Percentiles rank a stretch among this genome's conserved stretches.
Evolutionary conservation across 2,888 invertebrate genomes (phyloP).

Genomic region (Polylopha cassiicola): DNA sequence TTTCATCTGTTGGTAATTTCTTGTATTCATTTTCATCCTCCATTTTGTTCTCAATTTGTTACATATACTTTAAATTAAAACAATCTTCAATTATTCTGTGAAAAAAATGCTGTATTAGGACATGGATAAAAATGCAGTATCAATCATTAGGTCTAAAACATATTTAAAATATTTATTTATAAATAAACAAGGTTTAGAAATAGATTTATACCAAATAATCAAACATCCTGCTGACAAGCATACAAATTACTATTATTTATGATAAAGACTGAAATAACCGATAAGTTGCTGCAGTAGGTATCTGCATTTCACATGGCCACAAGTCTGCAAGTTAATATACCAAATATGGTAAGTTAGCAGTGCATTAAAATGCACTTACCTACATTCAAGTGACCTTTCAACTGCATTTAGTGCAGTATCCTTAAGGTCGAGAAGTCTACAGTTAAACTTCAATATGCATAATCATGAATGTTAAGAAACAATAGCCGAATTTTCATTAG

Average conservation of each 20-base stretch:
- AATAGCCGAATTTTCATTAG: too few relatives aligned
- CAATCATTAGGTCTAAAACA: too few relatives aligned
- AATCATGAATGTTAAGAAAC: too few relatives aligned
- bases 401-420: conserved; percentile 9
- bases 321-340: conserved; percentile 3
- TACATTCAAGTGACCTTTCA: conserved; percentile 17
- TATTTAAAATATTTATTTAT: too few relatives aligned
- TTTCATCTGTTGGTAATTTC: conserved; percentile 92
- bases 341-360: conserved; percentile 15
- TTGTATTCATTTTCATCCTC: conserved; percentile 92
- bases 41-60: conserved; percentile 69
- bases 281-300: too few relatives aligned
- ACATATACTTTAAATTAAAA: conserved; percentile 27
- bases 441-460: not conserved
- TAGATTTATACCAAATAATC: too few relatives aligned
- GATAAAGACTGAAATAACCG: too few relatives aligned
- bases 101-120: not conserved
- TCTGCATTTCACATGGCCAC: conserved; percentile 7
- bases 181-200: too few relatives aligned
- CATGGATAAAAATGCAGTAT: too few relatives aligned
- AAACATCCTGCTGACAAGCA: too few relatives aligned
- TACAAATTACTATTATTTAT: too few relatives aligned
- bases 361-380: conserved; percentile 9
- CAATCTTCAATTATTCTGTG: conserved; percentile 4
- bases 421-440: conserved; percentile 8